Evolutionary conservation across 2,113 vertebrate genomes (phyloP).

Genomic region (Trinectes maculatus): DNA sequence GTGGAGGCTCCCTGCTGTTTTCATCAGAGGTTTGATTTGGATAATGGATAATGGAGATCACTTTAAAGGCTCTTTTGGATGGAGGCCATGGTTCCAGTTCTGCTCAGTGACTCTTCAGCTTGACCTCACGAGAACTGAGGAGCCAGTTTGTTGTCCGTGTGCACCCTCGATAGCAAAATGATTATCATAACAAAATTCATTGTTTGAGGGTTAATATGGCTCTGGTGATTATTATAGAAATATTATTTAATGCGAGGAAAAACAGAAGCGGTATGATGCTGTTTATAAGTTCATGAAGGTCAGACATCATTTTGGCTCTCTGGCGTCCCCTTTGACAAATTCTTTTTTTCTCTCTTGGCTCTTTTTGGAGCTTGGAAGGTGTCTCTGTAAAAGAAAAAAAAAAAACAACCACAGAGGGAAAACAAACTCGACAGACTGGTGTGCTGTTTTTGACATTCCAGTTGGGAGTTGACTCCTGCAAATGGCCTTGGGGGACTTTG

Average conservation of each 20-base stretch:
- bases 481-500: constrained; percentile 63
- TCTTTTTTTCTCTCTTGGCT: neutral
- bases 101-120: too few relatives aligned
- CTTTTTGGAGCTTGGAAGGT: neutral
- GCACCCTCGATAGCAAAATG: too few relatives aligned
- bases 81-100: too few relatives aligned
- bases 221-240: neutral
- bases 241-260: neutral
- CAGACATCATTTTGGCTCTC: neutral
- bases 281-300: neutral
- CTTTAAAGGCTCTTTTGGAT: too few relatives aligned
- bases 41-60: too few relatives aligned
- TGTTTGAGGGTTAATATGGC: too few relatives aligned
- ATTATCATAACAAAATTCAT: too few relatives aligned
- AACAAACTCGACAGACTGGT: constrained; percentile 55
- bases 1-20: too few relatives aligned
- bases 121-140: too few relatives aligned
- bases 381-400: neutral
- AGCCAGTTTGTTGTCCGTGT: too few relatives aligned
- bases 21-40: too few relatives aligned
- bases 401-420: neutral
- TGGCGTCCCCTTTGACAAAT: neutral
- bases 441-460: constrained; percentile 64
- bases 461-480: constrained; percentile 61
- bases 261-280: neutral